Base-by-base conservation (phyloP, 2,797 vertebrate genomes). In the Erethizon dorsatum region DNA sequence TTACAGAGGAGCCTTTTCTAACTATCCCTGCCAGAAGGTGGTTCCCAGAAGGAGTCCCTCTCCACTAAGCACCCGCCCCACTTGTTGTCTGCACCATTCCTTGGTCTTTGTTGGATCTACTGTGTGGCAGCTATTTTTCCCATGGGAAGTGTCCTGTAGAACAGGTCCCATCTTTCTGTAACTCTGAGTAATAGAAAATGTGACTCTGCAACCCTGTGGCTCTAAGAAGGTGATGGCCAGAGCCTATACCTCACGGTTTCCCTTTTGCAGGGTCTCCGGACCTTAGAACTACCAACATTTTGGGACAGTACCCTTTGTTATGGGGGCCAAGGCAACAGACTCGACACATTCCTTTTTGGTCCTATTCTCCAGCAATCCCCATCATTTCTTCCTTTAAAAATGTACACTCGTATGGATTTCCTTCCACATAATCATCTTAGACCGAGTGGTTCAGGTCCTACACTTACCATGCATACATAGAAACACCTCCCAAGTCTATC, bases 51-150 rank as follows among this genome's bases (percentile, higher is more conserved):
- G 50, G 22, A 33, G 33, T 6, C 33, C 67, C 47, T 82, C 37
- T 26, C 52, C 15, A 20, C 11, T 5, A 2, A 57, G 6, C 24
- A 24, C 24, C 4, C 13, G 14, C 26, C 24, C 31, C 2, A 8
- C 18, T 4, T 17, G 3, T 37, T 26, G 28, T 41, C 33, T 20
- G 2, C 2, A 14, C 24, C 6, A 0, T 37, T 28, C 41, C 0
- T 9, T 17, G 33, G 15, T 33, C 33, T 67, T n/a, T n/a, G 65
- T 67, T n/a, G 65, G 33, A 67, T 17, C 65, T 33, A 17, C 6
- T 10, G n/a, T 13, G 5, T n/a, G 12, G 6, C 20, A 9, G 79
- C 41, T 61, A 6, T 24, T 84, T 69, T 45, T 47, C 24, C 22
- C 26, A 8, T 1, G 37, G 4, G 18, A 61, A 14, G 31, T 20